Evolutionary conservation across 2,113 vertebrate species (phyloP).

Genomic region (Cyrtonyx montezumae): DNA sequence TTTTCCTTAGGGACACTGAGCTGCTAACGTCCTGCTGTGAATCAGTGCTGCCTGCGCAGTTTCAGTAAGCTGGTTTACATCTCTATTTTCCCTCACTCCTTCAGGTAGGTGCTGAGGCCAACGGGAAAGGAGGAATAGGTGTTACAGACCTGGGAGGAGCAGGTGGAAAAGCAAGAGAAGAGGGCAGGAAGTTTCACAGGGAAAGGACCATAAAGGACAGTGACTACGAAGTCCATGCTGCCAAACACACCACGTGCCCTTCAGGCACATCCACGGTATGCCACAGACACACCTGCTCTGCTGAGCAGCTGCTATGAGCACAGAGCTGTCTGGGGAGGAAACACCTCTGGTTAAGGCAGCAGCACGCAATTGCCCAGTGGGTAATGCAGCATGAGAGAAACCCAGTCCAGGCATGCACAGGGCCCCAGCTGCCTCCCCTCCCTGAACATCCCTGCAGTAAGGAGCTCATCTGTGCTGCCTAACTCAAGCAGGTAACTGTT

Average conservation of each 20-base stretch:
- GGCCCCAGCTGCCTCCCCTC: neutral
- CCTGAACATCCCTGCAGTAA: neutral
- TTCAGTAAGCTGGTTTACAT: neutral
- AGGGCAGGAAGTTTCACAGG: neutral
- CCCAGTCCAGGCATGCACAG: neutral
- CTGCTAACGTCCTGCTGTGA: neutral
- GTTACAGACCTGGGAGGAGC: neutral
- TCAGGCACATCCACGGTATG: neutral
- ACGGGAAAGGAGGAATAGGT: neutral
- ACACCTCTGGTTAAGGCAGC: neutral
- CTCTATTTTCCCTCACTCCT: neutral
- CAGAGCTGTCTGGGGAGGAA: neutral
- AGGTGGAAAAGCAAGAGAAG: neutral
- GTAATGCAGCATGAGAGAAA: neutral
- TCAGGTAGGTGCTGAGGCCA: neutral
- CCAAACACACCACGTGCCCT: neutral
- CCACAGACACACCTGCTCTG: neutral
- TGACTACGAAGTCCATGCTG: neutral
- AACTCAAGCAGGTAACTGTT: neutral
- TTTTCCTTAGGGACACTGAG: neutral
- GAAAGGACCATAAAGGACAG: accelerated
- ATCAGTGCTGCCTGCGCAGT: neutral
- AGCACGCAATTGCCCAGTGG: neutral
- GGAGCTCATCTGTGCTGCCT: neutral
- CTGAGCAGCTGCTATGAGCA: neutral